These are phyloP conservation scores for Hemithea aestivaria DNA, from an alignment of 2,888 invertebrate genomes.

Conservation along the genomic window DNA sequence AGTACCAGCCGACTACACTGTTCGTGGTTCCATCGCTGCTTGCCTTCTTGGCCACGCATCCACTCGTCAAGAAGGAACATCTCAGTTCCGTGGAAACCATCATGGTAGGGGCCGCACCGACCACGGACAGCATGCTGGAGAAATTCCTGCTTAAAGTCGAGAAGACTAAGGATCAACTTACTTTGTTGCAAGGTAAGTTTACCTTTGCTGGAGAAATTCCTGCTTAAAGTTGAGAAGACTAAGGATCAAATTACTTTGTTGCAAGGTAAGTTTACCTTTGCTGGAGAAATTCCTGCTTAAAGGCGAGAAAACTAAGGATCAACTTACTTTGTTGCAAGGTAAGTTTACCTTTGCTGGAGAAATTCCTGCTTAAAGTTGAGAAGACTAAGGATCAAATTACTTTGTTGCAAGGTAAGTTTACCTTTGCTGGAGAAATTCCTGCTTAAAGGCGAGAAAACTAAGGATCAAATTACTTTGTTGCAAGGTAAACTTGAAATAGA, in stretches of 20 bases:
- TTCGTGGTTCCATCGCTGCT: slow-evolving; percentile 89
- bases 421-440: too few species aligned
- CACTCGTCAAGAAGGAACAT: slow-evolving; percentile 82
- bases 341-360: slow-evolving; percentile 62
- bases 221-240: slow-evolving; percentile 37
- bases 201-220: slow-evolving; percentile 78
- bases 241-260: slow-evolving; percentile 25
- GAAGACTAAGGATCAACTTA: slow-evolving; percentile 69
- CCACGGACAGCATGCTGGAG: slow-evolving; percentile 80
- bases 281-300: slow-evolving; percentile 79
- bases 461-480: too few species aligned
- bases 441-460: neutral
- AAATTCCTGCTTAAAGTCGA: slow-evolving; percentile 76
- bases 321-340: slow-evolving; percentile 18
- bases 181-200: slow-evolving; percentile 61
- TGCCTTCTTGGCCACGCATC: slow-evolving; percentile 86
- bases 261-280: slow-evolving; percentile 36
- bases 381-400: slow-evolving; percentile 25
- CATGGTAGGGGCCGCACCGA: slow-evolving; percentile 87
- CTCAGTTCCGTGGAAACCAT: slow-evolving; percentile 81
- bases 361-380: slow-evolving; percentile 66
- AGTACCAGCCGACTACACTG: slow-evolving; percentile 80
- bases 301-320: slow-evolving; percentile 27
- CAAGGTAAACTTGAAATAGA: too few species aligned
- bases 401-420: slow-evolving; percentile 21